A percentile compares a stretch with the other conserved stretches of the same genome.
Conservation (phyloP, 2,888 invertebrate genomes). For the Philopedon plagiatum region DNA sequence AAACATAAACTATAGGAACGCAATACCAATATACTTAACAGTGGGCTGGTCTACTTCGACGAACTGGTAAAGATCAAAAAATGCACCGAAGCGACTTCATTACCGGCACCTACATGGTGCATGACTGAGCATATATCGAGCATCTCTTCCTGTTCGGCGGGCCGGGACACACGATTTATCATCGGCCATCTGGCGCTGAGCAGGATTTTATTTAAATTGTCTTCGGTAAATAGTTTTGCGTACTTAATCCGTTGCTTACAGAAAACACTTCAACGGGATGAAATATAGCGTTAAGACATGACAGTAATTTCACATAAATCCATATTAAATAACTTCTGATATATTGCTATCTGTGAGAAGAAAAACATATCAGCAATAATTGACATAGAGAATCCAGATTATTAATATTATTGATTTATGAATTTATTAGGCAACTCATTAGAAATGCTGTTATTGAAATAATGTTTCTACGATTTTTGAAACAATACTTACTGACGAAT, state of each 20-base stretch:
- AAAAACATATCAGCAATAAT: background rate
- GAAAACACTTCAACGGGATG: background rate
- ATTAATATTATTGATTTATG: too few species aligned
- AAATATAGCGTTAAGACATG: background rate
- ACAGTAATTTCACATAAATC: background rate
- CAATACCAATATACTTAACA: background rate
- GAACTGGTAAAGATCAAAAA: constrained; percentile 16
- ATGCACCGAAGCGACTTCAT: constrained; percentile 31
- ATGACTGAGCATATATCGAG: constrained; percentile 31
- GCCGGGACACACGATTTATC: constrained; percentile 21
- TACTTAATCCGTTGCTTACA: background rate
- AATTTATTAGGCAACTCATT: too few species aligned
- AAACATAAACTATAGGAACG: background rate
- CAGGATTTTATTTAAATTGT: background rate
- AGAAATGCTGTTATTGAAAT: too few species aligned
- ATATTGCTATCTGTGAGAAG: background rate
- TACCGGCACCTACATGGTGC: constrained; percentile 38
- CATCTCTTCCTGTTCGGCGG: constrained; percentile 34
- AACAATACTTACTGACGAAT: too few species aligned
- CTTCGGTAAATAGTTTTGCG: background rate
- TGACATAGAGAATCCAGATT: background rate
- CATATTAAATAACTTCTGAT: background rate
- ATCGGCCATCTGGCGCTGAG: constrained; percentile 28
- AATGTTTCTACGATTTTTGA: too few species aligned
- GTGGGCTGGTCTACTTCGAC: constrained; percentile 5